Evolutionary conservation across 2,113 vertebrate genomes (phyloP).

Genomic region (Hiodon tergisus): DNA sequence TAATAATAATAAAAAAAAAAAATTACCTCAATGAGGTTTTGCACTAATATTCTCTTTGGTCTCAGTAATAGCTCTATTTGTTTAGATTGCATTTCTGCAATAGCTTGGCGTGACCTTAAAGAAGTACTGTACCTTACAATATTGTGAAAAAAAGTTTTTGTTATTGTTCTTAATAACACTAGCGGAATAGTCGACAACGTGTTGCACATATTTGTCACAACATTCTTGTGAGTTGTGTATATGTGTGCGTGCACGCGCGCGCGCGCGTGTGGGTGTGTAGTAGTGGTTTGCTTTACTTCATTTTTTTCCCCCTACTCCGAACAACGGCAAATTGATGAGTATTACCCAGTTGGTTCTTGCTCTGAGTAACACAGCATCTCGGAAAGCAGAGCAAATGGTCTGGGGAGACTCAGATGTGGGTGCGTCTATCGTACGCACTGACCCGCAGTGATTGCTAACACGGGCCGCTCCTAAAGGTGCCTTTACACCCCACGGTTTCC

Average conservation of each 20-base stretch:
- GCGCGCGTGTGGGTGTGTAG: slow-evolving; percentile 2
- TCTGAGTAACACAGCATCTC: not conserved
- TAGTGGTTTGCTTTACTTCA: slow-evolving; percentile 2
- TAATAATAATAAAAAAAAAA: not conserved
- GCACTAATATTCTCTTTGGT: slow-evolving; percentile 57
- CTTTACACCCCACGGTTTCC: slow-evolving; percentile 7
- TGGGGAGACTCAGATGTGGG: not conserved
- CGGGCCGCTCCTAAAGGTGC: not conserved
- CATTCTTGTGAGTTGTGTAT: not conserved
- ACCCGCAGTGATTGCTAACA: not conserved
- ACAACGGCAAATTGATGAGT: not conserved
- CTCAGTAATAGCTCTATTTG: slow-evolving; percentile 50
- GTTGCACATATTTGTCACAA: slow-evolving; percentile 14
- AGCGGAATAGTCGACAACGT: slow-evolving; percentile 11
- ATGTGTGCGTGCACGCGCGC: not conserved
- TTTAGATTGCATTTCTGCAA: slow-evolving; percentile 31
- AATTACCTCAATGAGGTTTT: slow-evolving; percentile 60
- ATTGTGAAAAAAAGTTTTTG: slow-evolving; percentile 1
- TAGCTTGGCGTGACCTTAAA: slow-evolving; percentile 24
- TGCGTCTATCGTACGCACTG: not conserved
- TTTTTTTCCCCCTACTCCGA: not conserved
- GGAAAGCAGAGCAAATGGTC: slow-evolving; percentile 2
- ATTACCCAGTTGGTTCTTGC: not conserved
- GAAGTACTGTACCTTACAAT: slow-evolving; percentile 22
- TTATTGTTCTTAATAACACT: slow-evolving; percentile 25